Conservation (phyloP, 2,113 vertebrate genomes). For the Paradoxurus hermaphroditus region DNA sequence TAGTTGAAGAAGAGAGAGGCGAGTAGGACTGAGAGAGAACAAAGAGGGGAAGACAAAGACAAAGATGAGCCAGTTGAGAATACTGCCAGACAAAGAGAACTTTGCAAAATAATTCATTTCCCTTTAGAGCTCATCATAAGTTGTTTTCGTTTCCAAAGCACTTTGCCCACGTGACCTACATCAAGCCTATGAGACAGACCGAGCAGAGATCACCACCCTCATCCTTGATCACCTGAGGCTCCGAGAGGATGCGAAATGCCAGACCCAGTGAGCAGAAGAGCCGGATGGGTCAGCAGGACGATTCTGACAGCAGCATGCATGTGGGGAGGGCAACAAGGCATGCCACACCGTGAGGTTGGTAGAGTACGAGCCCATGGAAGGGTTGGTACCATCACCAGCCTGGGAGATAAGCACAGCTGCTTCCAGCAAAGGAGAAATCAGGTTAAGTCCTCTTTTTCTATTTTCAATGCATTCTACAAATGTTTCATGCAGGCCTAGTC, state of each 20-base stretch:
- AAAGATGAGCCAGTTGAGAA: not conserved
- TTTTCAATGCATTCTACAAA: not conserved
- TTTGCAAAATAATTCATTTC: conserved; percentile 31
- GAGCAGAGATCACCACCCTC: not conserved
- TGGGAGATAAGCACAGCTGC: not conserved
- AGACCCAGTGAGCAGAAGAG: not conserved
- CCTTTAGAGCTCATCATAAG: not conserved
- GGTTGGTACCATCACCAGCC: not conserved
- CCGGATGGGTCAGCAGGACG: not conserved
- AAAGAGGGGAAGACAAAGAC: not conserved
- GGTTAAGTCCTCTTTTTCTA: not conserved
- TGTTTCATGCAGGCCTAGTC: not conserved
- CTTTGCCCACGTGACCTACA: rapidly evolving
- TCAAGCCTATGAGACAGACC: not conserved
- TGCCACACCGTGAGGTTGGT: rapidly evolving
- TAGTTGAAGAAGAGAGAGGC: not conserved
- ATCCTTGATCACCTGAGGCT: not conserved
- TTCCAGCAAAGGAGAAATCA: not conserved
- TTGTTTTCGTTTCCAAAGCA: not conserved
- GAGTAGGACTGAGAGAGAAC: not conserved
- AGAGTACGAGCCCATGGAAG: rapidly evolving
- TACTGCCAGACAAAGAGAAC: not conserved
- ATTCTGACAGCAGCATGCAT: not conserved
- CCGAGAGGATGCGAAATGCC: not conserved
- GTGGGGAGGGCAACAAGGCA: not conserved